Evolutionary conservation across 2,797 vertebrate species (phyloP).

Genomic region (Propithecus perrieri): DNA sequence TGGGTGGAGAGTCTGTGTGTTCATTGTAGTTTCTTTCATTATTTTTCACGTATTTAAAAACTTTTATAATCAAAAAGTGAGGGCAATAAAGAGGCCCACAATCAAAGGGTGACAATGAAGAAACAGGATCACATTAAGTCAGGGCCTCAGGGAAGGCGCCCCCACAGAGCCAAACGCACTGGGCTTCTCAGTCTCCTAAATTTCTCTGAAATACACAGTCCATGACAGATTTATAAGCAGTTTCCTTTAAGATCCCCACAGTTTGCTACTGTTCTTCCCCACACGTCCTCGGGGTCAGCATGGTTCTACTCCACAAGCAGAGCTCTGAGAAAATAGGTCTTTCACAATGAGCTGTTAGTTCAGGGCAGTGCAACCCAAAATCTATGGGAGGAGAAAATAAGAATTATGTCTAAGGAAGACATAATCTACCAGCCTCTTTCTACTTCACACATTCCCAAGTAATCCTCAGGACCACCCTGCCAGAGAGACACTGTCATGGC

Average conservation of each 20-base stretch:
- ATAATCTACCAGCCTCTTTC: neutral
- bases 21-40: neutral
- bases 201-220: neutral
- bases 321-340: neutral
- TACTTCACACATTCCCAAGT: neutral
- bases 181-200: neutral
- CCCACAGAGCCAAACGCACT: fast-evolving
- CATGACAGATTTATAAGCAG: fast-evolving
- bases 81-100: neutral
- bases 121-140: too few relatives aligned
- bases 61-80: neutral
- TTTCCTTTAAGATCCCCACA: neutral
- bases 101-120: neutral
- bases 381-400: neutral
- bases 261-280: neutral
- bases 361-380: neutral
- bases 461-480: neutral
- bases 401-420: neutral
- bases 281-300: neutral
- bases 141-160: neutral
- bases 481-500: neutral
- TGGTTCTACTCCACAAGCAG: neutral
- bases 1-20: neutral
- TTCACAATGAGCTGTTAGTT: neutral
- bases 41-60: neutral